Evolutionary conservation across 1,140 invertebrate species (phyloP).

Genomic region (Drosophila obscura): DNA sequence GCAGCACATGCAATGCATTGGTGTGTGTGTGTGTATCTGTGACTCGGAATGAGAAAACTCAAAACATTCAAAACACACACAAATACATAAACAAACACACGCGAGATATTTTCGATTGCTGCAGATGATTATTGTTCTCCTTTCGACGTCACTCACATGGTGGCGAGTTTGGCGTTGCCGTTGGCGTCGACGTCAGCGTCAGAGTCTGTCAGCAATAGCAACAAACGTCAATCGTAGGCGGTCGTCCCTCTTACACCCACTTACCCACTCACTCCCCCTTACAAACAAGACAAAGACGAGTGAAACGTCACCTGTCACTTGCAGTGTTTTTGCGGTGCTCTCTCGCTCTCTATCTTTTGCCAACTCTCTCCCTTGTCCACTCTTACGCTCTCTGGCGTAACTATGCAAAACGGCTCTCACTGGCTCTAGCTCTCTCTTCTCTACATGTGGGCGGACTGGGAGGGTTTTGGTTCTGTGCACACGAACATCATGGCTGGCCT

Average conservation of each 20-base stretch:
- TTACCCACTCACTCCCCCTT: conserved; percentile 9
- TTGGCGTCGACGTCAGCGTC: conserved; percentile 20
- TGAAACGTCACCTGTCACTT: conserved; percentile 78
- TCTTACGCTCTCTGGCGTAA: conserved; percentile 20
- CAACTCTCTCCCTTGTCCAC: conserved; percentile 2
- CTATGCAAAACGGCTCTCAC: conserved; percentile 45
- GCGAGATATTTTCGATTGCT: conserved; percentile 55
- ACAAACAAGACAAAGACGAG: conserved; percentile 12
- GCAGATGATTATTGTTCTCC: conserved; percentile 43
- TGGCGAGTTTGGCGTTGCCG: no score
- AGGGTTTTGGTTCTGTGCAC: conserved; percentile 48
- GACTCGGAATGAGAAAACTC: conserved; percentile 40
- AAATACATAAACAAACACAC: conserved; percentile 45
- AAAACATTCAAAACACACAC: conserved; percentile 44
- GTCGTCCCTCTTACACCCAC: conserved; percentile 2
- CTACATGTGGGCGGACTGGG: conserved; percentile 5
- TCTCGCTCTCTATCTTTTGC: conserved; percentile 1
- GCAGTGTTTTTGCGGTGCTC: conserved; percentile 69
- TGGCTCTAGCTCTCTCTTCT: conserved; percentile 7
- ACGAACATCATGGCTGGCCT: conserved; percentile 37
- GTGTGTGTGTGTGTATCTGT: conserved; percentile 15
- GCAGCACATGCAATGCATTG: conserved; percentile 19
- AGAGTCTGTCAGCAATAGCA: conserved; percentile 30
- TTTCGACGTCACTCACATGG: conserved; percentile 54
- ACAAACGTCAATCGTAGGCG: conserved; percentile 49